Percentiles rank a stretch among this genome's conserved stretches.
Conservation (phyloP, 2,113 vertebrate genomes). For the Typhlomys cinereus region DNA sequence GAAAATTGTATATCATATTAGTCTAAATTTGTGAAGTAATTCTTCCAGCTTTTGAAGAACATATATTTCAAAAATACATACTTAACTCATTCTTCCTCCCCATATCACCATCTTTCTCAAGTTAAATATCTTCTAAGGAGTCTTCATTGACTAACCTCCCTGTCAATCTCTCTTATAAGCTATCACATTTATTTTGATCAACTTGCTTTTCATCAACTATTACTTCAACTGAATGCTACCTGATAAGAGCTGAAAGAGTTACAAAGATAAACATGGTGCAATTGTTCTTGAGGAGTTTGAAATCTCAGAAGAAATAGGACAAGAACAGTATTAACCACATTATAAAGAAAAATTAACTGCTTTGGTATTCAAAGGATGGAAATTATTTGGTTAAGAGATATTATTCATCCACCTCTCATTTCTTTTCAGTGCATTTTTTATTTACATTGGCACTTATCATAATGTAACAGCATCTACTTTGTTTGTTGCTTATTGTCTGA, state of each 20-base stretch:
- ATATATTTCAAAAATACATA: slow-evolving; percentile 28
- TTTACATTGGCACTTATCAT: no score
- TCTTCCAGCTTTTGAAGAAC: slow-evolving; percentile 46
- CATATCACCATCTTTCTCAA: not conserved
- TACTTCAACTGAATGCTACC: slow-evolving; percentile 13
- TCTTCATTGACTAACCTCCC: not conserved
- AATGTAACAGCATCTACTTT: no score
- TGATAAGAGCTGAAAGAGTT: not conserved
- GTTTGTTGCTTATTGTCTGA: slow-evolving; percentile 4
- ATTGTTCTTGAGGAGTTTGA: not conserved
- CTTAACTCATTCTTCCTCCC: not conserved
- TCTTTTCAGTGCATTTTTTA: not conserved
- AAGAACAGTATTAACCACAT: not conserved
- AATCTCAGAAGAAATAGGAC: not conserved
- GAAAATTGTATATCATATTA: slow-evolving; percentile 41
- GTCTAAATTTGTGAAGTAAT: slow-evolving; percentile 8
- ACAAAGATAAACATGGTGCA: slow-evolving; percentile 17
- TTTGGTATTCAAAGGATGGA: slow-evolving; percentile 20
- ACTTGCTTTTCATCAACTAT: slow-evolving; percentile 41
- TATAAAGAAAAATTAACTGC: slow-evolving; percentile 7
- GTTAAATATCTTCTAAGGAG: slow-evolving; percentile 7
- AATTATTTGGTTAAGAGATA: not conserved
- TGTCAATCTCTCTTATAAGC: not conserved
- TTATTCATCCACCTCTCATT: not conserved
- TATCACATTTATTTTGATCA: slow-evolving; percentile 44